Base-by-base conservation (phyloP, 1,140 invertebrate genomes). In the Nixonia krombeini region DNA sequence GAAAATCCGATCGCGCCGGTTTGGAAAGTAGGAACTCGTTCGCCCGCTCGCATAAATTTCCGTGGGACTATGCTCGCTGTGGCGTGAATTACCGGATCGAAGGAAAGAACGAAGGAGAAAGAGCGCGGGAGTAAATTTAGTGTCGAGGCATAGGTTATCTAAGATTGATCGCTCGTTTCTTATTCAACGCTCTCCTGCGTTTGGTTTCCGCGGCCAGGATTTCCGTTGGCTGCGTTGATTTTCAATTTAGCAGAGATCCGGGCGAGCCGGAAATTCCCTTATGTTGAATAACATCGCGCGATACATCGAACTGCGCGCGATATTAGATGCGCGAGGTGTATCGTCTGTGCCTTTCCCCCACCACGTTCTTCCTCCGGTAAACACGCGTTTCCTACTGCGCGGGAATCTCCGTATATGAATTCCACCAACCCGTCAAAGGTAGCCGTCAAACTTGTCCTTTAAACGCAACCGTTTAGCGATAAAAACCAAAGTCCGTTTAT, bases 161-260 rank as follows among this genome's bases (percentile, higher is more conserved):
- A 58, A 76, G 73, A 81, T 77, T 73, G 70, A 78, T 79, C 77
- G 69, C 46, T 64, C 70, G 66, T 74, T 76, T 76, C 46, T 76
- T 67, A 73, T 76, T 75, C 68, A 66, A 67, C 53, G 66, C 46
- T 70, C 64, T 61, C 41, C 18, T 58, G 35, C 50, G 53, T 62
- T 37, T 57, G 64, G 64, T 65, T 68, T n/a, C 49, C 35, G 45
- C 52, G 50, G 42, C 51, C 58, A 68, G 70, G 51, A 67, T 79
- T 77, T 78, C 62, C 71, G 73, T 75, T 72, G 47, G 16, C 44
- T 53, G 51, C 61, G 63, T 67, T 70, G 51, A 70, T 76, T 79
- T 76, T 79, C 67, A 70, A 72, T 75, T 72, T 75, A 67, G 31
- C 9, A 12, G 21, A 47, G 9, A 45, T 45, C 44, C 66, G 53